phyloP scores from a whole-genome alignment of 2,888 invertebrate genomes.

The Nemoura dubitans region DNA sequence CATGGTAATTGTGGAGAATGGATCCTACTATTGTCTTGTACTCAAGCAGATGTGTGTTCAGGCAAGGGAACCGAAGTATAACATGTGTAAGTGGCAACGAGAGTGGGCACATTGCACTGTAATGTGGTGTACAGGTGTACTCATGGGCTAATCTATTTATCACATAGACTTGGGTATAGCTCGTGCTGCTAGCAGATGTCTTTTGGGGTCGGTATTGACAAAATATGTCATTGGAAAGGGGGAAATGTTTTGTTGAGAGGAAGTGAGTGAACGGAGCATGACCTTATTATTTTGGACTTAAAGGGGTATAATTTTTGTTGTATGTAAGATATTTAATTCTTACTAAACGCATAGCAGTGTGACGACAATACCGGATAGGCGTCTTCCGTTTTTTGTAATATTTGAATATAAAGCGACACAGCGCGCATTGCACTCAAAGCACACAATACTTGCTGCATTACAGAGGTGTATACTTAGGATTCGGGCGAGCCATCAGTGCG shows the following conservation, averaged over 20 bases:
- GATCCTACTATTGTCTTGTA: not conserved
- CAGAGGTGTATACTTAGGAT: not conserved
- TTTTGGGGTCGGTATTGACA: not conserved
- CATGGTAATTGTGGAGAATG: not conserved
- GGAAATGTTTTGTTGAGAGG: not conserved
- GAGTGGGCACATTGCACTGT: not conserved
- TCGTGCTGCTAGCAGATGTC: slow-evolving; percentile 22
- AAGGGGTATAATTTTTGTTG: not conserved
- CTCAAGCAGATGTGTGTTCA: not conserved
- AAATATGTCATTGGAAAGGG: not conserved
- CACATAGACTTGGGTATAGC: not conserved
- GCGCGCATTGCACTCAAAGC: not conserved
- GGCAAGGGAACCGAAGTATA: not conserved
- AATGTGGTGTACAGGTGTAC: not conserved
- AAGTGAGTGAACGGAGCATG: slow-evolving; percentile 17
- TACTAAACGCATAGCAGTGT: slow-evolving; percentile 17
- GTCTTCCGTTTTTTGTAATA: slow-evolving; percentile 38
- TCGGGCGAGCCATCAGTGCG: slow-evolving; percentile 17
- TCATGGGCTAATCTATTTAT: not conserved
- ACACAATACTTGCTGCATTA: not conserved
- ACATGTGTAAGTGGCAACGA: slow-evolving; percentile 1
- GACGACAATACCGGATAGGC: slow-evolving; percentile 33
- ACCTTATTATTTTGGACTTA: slow-evolving; percentile 1
- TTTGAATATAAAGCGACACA: slow-evolving; percentile 32
- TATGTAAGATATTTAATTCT: not conserved